phyloP scores from a whole-genome alignment of 2,888 invertebrate genomes.

The Acleris holmiana region DNA sequence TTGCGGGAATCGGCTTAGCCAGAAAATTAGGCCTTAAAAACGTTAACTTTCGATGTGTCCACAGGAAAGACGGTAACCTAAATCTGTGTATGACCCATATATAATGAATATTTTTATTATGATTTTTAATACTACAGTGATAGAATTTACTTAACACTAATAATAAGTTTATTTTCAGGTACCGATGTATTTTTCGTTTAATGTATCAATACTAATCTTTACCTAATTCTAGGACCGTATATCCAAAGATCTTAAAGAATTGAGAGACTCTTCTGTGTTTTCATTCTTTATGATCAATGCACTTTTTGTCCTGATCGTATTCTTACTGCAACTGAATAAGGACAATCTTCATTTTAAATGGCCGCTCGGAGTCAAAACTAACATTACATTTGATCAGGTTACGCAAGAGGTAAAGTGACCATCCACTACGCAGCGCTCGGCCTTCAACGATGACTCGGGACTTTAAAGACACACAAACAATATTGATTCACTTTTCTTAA shows the following conservation, averaged over 20 bases:
- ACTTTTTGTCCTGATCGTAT: constrained; percentile 98
- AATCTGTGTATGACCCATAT: no score
- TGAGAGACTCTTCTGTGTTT: constrained; percentile 97
- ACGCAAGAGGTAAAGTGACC: constrained; percentile 94
- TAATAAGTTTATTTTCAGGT: constrained; percentile 54
- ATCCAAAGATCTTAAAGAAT: constrained; percentile 95
- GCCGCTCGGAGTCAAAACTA: constrained; percentile 97
- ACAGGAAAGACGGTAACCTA: no score
- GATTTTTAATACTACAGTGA: no score
- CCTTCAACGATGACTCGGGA: constrained; percentile 81
- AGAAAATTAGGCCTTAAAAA: no score
- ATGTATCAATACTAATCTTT: constrained; percentile 54
- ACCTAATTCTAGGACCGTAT: constrained; percentile 93
- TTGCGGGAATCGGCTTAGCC: no score
- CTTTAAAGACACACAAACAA: constrained; percentile 25
- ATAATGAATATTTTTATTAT: no score
- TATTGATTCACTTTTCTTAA: background rate
- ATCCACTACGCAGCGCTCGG: constrained; percentile 69
- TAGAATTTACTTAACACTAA: background rate
- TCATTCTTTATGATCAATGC: constrained; percentile 99
- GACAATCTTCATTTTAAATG: constrained; percentile 97
- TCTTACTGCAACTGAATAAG: constrained; percentile 99
- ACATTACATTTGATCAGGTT: constrained; percentile 95
- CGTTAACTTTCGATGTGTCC: no score
- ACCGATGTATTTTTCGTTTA: constrained; percentile 7